Evolutionary conservation across 2,113 vertebrate genomes (phyloP), one percentile per base, ranked within the genome.

Genomic region (Otis tarda): DNA sequence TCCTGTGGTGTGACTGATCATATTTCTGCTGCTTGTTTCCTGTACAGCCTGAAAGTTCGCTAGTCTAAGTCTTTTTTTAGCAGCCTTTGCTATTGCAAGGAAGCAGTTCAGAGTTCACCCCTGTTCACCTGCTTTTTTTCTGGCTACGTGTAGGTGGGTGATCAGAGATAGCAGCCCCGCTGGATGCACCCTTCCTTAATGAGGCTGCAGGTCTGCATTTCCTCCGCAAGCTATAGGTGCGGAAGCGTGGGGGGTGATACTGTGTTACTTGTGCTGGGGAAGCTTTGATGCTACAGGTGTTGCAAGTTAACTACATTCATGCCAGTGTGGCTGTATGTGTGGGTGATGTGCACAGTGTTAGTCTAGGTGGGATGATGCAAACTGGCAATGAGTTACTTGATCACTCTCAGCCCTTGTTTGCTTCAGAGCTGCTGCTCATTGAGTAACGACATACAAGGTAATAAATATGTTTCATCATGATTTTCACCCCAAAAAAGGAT

Each of bases 281-380:
- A 47, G 22, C 20, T 78, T 64, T n/a, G 19, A 10, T 41, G 12
- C 22, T 55, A 7, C 49, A 18, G 41, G n/a, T 13, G 16, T 88
- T 53, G 41, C 4, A 14, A 2, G 14, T 69, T 69, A 53, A 30
- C 16, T 25, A 7, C 3, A 2, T 37, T 12, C 47, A 21, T 35
- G 33, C n/a, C n/a, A 12, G 21, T 0, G 0, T 30, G 27, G 37
- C 41, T 83, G 4, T n/a, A n/a, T 0, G 1, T 9, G 13, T 18
- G 59, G 31, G 14, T 19, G 37, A 25, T n/a, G 22, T 37, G 4
- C 16, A n/a, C 4, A 3, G 13, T 7, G 14, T 35, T 69, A 2
- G 11, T n/a, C 27, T 4, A 28, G 25, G 37, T 2, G 10, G 70
- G 47, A 28, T 53, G 47, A 30, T 75, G 71, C n/a, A 63, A 63